Evolutionary conservation across 2,113 vertebrate species (phyloP), one percentile per base, ranked within the genome.

Genomic region (Phycodurus eques): DNA sequence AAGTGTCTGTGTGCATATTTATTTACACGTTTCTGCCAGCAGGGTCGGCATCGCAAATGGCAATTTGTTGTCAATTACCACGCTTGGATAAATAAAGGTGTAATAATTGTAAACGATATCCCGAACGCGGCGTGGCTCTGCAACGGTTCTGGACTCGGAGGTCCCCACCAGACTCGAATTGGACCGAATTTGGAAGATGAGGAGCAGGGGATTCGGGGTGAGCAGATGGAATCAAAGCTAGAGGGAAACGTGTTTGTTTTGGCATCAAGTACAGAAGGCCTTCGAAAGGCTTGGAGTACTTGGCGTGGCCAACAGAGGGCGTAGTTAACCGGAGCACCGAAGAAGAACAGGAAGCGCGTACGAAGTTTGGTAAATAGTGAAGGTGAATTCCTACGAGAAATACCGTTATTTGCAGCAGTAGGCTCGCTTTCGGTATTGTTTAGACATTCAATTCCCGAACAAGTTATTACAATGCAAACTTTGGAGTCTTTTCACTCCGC

Each of bases 151-250:
- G 97, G 96, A 89, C 96, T 98, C 81, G 98, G 90, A 27, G 97
- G 96, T 89, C 35, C 96, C 96, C 39, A 96, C 95, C 0, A 96
- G 97, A 75, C 97, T 99, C 75, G 99, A 91, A 74, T 94, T 95
- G 92, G 97, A 96, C 97, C 97, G 98, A 91, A 99, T 97, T 57
- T 98, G 97, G 83, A 99, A 95, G 88, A 94, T 96, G 79, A 96
- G 98, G 27, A 98, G 93, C 80, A 99, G 92, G 0, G 97, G 95
- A 78, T 95, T 98, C 15, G 96, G 96, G 73, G 95, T 93, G 93
- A 98, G 92, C 96, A 73, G 79, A 96, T 10, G 97, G 96, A 87
- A 96, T 97, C 97, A 20, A 51, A 51, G 49, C 17, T 17, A 15
- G 67, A 76, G 64, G 39, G 69, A 67, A 78, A 69, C 53, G 4